Conservation (phyloP, 1,140 invertebrate genomes). For the Apis florea region DNA sequence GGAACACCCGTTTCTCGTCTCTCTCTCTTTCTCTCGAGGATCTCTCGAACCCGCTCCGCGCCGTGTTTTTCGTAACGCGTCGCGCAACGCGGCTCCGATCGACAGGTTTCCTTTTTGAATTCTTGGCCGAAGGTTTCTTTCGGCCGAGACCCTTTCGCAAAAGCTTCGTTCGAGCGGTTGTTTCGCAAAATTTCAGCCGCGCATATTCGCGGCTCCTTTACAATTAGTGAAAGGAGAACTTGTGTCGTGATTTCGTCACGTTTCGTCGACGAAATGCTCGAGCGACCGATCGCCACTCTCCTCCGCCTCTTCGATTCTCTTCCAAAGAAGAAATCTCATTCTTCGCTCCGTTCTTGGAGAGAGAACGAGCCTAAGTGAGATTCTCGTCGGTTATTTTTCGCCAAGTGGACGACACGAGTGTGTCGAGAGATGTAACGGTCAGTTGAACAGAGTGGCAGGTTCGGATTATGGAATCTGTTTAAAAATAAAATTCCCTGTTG, state of each 20-base stretch:
- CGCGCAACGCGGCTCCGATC: conserved; percentile 28
- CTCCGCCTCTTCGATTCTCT: background rate
- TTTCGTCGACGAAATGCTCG: conserved; percentile 53
- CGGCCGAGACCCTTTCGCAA: conserved; percentile 31
- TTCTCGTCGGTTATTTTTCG: too few species aligned
- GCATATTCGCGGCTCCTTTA: conserved; percentile 45
- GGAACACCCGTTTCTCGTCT: background rate
- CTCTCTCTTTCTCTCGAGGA: background rate
- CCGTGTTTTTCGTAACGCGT: conserved; percentile 50
- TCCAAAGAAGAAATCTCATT: background rate
- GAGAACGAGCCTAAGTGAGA: too few species aligned
- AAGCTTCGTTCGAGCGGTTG: conserved; percentile 23
- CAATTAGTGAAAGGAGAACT: conserved; percentile 65
- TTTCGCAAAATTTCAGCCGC: conserved; percentile 59
- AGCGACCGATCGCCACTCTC: background rate
- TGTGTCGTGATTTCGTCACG: conserved; percentile 52
- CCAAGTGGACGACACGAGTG: too few species aligned
- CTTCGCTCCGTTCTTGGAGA: background rate
- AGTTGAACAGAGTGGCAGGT: too few species aligned
- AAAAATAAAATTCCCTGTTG: too few species aligned
- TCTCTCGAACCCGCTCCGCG: background rate
- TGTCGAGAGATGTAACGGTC: too few species aligned
- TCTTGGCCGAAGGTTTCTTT: conserved; percentile 43
- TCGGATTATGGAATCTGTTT: too few species aligned
- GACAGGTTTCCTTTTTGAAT: conserved; percentile 61